Percentiles rank a stretch among this genome's conserved stretches.
phyloP scores from a whole-genome alignment of 2,113 vertebrate species.

The Procavia capensis region DNA sequence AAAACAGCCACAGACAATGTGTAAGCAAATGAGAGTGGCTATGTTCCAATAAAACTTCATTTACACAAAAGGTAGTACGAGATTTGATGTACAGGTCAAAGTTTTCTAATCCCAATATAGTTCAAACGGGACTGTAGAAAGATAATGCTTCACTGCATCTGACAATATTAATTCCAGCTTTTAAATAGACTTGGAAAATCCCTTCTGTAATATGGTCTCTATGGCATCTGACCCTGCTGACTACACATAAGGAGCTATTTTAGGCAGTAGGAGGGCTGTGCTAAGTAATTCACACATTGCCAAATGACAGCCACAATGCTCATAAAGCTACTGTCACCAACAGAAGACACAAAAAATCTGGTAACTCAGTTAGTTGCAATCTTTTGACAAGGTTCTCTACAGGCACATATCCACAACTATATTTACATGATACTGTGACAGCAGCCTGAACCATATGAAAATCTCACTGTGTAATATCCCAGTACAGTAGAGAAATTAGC shows the following conservation, averaged over 20 bases:
- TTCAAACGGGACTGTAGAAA: background rate
- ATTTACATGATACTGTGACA: fast-evolving
- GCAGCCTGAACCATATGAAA: background rate
- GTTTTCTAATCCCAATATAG: background rate
- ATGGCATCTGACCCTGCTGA: background rate
- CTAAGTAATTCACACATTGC: background rate
- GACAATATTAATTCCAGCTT: background rate
- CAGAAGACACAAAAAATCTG: background rate
- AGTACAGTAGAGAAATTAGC: background rate
- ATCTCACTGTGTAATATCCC: background rate
- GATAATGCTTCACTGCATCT: background rate
- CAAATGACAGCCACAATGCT: fast-evolving
- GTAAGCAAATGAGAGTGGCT: background rate
- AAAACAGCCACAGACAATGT: background rate
- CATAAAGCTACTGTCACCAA: background rate
- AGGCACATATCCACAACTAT: background rate
- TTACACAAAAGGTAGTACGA: background rate
- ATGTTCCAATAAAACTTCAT: background rate
- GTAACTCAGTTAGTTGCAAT: background rate
- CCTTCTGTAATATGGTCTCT: background rate
- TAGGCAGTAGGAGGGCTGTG: background rate
- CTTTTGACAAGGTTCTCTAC: background rate
- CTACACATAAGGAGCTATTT: background rate
- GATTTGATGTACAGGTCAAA: background rate
- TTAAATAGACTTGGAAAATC: background rate